Evolutionary conservation across 2,113 vertebrate genomes (phyloP).

Genomic region (Thermophis baileyi): DNA sequence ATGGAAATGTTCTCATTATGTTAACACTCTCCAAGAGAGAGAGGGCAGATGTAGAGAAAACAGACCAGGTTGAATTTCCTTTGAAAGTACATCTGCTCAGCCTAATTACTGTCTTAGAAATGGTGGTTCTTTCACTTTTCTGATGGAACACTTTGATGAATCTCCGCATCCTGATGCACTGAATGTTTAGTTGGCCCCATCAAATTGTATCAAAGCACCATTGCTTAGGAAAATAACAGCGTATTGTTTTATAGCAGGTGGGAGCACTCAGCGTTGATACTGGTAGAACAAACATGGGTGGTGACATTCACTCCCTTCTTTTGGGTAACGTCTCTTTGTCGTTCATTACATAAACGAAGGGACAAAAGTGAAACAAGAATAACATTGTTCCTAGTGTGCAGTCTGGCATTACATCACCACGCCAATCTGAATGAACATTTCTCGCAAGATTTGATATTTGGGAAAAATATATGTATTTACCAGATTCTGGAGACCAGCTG

Average conservation of each 20-base stretch:
- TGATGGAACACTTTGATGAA: constrained; percentile 75
- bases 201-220: constrained; percentile 47
- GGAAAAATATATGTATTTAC: no score
- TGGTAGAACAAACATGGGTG: constrained; percentile 10
- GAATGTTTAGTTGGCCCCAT: constrained; percentile 66
- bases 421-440: constrained; percentile 32
- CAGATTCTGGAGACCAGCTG: not conserved
- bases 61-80: constrained; percentile 75
- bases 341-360: not conserved
- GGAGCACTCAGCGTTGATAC: constrained; percentile 39
- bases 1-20: constrained; percentile 72
- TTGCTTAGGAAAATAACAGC: constrained; percentile 30
- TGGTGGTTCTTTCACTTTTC: constrained; percentile 71
- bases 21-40: constrained; percentile 73
- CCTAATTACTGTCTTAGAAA: constrained; percentile 78
- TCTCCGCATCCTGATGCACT: constrained; percentile 60
- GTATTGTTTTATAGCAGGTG: constrained; percentile 22
- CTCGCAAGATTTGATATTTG: constrained; percentile 7
- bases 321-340: constrained; percentile 14
- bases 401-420: constrained; percentile 7
- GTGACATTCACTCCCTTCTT: not conserved
- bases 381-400: not conserved
- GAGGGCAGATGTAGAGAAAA: constrained; percentile 70
- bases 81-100: constrained; percentile 67
- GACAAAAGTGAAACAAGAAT: not conserved